Base-by-base conservation (phyloP, 2,888 invertebrate species). In the Junonia oenone region DNA sequence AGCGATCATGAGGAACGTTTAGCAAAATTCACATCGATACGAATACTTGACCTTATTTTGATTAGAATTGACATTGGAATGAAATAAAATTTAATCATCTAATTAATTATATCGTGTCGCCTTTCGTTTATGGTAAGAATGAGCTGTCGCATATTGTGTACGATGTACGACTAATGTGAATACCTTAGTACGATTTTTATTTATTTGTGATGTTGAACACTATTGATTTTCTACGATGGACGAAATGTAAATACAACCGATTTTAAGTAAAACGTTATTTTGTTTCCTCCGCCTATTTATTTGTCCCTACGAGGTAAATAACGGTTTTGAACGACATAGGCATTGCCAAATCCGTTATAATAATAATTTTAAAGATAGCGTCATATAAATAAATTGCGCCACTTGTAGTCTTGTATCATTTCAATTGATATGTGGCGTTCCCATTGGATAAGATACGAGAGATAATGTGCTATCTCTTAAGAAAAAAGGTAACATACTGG, bases 211-310 rank as follows among this genome's bases (percentile, higher is more conserved):
- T 90, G 88, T 90, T 89, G 83, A 88, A 87, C 86, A 86, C 83
- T 69, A 85, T 85, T 89, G 84, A 87, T 90, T 89, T 89, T 89
- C 87, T 89, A 89, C 87, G 80, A 85, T 82, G 88, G 88, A 88
- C 88, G 85, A 87, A 86, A 85, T 90, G 90, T 90, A 90, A 90
- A 90, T 90, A 90, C 90, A 90, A 90, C 89, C 89, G 88, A 89
- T 89, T 87, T 84, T 86, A 87, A 89, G 89, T 89, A 90, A 89
- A 89, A 88, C 74, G 83, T 85, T 88, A 86, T 87, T 88, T 89
- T 88, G 86, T 90, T 88, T 89, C 53, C 78, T 70, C 78, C 75
- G 81, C 83, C 84, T 83, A 81, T 87, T 89, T 86, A 86, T 87
- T 88, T 85, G 77, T 73, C 77, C 79, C 73, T 55, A 48, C 46